These are phyloP conservation scores for Dysmachus trigonus DNA, from an alignment of 2,888 invertebrate species.

Conservation along the genomic window DNA sequence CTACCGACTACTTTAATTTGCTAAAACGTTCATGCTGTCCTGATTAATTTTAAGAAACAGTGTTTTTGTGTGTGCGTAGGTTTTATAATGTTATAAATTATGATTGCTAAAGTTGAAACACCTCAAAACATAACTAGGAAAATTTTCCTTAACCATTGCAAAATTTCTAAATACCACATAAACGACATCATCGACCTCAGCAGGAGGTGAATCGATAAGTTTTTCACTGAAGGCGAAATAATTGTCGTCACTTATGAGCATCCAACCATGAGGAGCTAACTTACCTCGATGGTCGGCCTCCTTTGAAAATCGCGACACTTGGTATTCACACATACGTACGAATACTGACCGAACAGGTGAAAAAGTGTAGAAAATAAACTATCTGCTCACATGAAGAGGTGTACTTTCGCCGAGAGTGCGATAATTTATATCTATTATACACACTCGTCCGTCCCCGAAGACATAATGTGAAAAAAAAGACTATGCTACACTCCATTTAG, in stretches of 20 bases:
- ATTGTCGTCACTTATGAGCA: neutral
- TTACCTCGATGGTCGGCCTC: neutral
- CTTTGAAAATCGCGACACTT: constrained; percentile 13
- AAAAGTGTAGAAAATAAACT: constrained; percentile 6
- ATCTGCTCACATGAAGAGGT: neutral
- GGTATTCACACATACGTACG: neutral
- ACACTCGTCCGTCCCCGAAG: neutral
- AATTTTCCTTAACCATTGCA: neutral
- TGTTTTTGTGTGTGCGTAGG: too few relatives aligned
- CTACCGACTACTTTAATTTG: too few relatives aligned
- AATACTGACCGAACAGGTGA: neutral
- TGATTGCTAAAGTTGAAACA: neutral
- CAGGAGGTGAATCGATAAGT: neutral
- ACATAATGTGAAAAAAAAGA: constrained; percentile 10
- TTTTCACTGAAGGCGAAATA: neutral
- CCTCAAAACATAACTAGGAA: neutral
- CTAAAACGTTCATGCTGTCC: too few relatives aligned
- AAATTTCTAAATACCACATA: neutral
- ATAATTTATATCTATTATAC: constrained; percentile 13
- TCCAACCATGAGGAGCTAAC: neutral
- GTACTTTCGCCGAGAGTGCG: constrained; percentile 19
- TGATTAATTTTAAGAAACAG: too few relatives aligned
- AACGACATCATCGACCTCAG: neutral
- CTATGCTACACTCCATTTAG: constrained; percentile 22
- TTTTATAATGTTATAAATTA: too few relatives aligned